Conservation (phyloP, 2,113 vertebrate genomes). For the human region GRCh38 chr7:132588501-132589000, state of each 20-base stretch:
- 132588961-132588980: background rate
- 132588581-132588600: background rate
- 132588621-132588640: background rate
- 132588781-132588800: too few relatives aligned
- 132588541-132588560: background rate
- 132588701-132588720: too few relatives aligned
- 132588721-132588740: too few relatives aligned
- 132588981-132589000: background rate
- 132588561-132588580: constrained; percentile 1
- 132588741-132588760: accelerated
- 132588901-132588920: too few relatives aligned
- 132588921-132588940: background rate
- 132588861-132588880: too few relatives aligned
- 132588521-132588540: background rate
- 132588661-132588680: background rate
- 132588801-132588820: too few relatives aligned
- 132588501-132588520: background rate
- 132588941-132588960: background rate
- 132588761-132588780: accelerated
- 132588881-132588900: too few relatives aligned
- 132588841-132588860: too few relatives aligned
- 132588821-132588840: too few relatives aligned
- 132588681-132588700: too few relatives aligned
- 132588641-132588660: background rate
- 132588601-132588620: background rate